Percentiles rank a stretch among this genome's conserved stretches.
Conservation (phyloP, 2,113 vertebrate species). For the rabbit (Oryctolagus cuniculus) region mOryCun1.1 NC_091433.1:11718501-11719000, state of each 20-base stretch:
- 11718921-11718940: slow-evolving; percentile 22
- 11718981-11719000: background rate
- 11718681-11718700: background rate
- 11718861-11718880: background rate
- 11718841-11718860: slow-evolving; percentile 55
- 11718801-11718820: slow-evolving; percentile 71
- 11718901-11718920: background rate
- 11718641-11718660: background rate
- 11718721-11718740: background rate
- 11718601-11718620: background rate
- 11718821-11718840: slow-evolving; percentile 34
- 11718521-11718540: background rate
- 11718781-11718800: slow-evolving; percentile 6
- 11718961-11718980: background rate
- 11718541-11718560: background rate
- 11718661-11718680: background rate
- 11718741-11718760: slow-evolving; percentile 8
- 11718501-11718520: background rate
- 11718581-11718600: fast-evolving
- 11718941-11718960: background rate
- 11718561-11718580: background rate
- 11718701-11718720: background rate
- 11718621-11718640: fast-evolving
- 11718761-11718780: slow-evolving; percentile 26
- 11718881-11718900: slow-evolving; percentile 28